Conservation (phyloP, 2,888 invertebrate species). For the Eurois occulta region DNA sequence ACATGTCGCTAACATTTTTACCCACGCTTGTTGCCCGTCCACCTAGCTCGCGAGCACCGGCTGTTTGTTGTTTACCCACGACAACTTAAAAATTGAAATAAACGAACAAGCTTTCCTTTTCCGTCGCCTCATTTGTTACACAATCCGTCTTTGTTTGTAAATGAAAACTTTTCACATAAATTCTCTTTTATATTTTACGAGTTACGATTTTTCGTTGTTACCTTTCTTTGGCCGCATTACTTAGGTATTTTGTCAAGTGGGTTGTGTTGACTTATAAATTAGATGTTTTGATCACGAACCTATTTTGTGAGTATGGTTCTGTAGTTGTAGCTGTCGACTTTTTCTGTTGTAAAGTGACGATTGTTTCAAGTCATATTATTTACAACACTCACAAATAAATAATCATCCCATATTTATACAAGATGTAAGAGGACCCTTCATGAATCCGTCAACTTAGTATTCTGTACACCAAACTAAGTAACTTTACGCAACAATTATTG, state of each 20-base stretch:
- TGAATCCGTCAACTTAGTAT: no score
- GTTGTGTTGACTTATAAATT: neutral
- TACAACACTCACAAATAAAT: neutral
- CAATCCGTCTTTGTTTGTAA: constrained; percentile 59
- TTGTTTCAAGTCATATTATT: neutral
- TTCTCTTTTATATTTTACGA: constrained; percentile 57
- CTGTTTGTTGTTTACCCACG: constrained; percentile 47
- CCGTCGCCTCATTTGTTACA: constrained; percentile 57
- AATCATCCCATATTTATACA: no score
- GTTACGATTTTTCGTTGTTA: constrained; percentile 47
- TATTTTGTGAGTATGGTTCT: neutral
- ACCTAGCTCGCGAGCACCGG: constrained; percentile 16
- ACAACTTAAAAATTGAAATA: constrained; percentile 66
- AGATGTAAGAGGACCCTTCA: no score
- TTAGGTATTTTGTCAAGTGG: constrained; percentile 34
- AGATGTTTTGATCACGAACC: neutral
- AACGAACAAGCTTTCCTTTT: constrained; percentile 57
- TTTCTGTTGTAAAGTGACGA: neutral
- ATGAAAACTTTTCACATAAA: constrained; percentile 63
- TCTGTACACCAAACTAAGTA: no score
- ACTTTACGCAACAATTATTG: no score
- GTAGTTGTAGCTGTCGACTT: neutral
- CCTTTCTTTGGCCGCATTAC: constrained; percentile 40
- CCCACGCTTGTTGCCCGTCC: neutral
- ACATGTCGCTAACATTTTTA: constrained; percentile 30